These are phyloP conservation scores for Euphysa ruthae DNA, from an alignment of 30 jellyfish, hydroid and myxozoan species.

Conservation along the genomic window DNA sequence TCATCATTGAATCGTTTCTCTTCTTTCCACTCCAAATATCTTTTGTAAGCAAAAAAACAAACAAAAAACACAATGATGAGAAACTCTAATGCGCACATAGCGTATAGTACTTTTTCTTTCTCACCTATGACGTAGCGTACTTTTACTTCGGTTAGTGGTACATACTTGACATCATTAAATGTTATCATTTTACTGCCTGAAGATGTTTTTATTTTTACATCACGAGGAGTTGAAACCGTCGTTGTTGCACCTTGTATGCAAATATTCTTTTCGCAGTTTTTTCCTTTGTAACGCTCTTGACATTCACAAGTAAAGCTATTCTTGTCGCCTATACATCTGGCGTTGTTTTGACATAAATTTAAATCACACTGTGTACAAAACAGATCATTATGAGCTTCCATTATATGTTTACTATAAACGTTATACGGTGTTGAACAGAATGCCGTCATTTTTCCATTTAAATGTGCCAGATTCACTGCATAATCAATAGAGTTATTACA, in stretches of 20 bases:
- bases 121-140: not conserved
- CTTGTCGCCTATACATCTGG: not conserved
- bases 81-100: not conserved
- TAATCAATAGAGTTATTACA: not conserved
- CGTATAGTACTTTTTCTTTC: not conserved
- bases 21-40: not conserved
- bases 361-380: not conserved
- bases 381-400: not conserved
- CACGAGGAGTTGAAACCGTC: not conserved
- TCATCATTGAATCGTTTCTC: not conserved
- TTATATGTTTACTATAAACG: not conserved
- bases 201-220: not conserved
- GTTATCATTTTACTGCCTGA: not conserved
- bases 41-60: not conserved
- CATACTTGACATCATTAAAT: not conserved
- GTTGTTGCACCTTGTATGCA: not conserved
- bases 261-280: not conserved
- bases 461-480: not conserved
- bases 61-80: not conserved
- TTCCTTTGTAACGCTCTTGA: slow-evolving; percentile 2
- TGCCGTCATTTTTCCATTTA: not conserved
- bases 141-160: not conserved
- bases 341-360: not conserved
- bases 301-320: not conserved
- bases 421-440: not conserved